phyloP scores from a whole-genome alignment of 2,888 invertebrate genomes.

The Anthophora plumipes region DNA sequence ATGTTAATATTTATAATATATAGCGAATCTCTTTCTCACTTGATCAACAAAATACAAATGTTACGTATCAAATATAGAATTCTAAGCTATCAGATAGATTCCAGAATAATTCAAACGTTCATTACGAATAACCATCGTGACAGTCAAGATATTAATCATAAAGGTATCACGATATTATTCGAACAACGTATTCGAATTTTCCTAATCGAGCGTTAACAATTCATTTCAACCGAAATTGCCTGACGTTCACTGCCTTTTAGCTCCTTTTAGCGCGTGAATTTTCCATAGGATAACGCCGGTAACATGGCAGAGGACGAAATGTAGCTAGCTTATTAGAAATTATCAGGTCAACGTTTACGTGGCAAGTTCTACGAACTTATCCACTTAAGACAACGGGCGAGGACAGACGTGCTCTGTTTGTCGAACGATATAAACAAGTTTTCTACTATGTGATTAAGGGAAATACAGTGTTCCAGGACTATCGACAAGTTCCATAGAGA shows the following conservation, averaged over 20 bases:
- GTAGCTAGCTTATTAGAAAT: constrained; percentile 34
- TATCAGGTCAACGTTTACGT: constrained; percentile 26
- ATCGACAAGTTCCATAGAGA: not conserved
- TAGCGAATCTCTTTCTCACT: too few relatives aligned
- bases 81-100: too few relatives aligned
- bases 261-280: constrained; percentile 39
- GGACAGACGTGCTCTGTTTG: not conserved
- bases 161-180: too few relatives aligned
- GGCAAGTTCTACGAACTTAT: constrained; percentile 25
- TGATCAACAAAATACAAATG: too few relatives aligned
- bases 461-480: not conserved
- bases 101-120: too few relatives aligned
- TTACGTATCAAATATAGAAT: too few relatives aligned
- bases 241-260: not conserved
- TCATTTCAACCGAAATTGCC: constrained; percentile 10
- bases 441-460: constrained; percentile 6
- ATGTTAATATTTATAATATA: too few relatives aligned
- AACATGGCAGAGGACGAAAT: not conserved
- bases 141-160: too few relatives aligned
- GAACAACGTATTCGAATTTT: not conserved
- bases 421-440: constrained; percentile 16
- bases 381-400: not conserved
- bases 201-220: constrained; percentile 8
- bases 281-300: not conserved
- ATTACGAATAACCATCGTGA: too few relatives aligned